Base-by-base conservation (phyloP, 2,797 vertebrate genomes). In the Podargus strigoides region DNA sequence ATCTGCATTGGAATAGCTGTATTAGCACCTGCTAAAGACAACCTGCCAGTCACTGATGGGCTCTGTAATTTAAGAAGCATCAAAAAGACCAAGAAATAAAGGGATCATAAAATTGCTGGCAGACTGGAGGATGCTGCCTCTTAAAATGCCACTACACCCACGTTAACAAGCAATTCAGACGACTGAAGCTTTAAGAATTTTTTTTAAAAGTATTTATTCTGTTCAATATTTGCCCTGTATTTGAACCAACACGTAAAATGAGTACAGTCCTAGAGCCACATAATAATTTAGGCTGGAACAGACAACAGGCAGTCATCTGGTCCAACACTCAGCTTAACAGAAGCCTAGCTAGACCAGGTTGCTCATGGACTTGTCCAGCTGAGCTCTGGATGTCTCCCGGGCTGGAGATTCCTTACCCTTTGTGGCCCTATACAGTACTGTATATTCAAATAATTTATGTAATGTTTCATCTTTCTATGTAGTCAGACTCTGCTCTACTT, bases 11-110 rank as follows among this genome's bases (percentile, higher is more conserved):
- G 70, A 91, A 94, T 81, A 76, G 80, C 67, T 89, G 41, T 24
- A 79, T 90, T 93, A 95, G 42, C 93, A 91, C 70, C 74, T 66
- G 74, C 90, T 75, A 73, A 87, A 90, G 83, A 73, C 62, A 88
- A 56, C 66, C 58, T 77, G 53, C 62, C 72, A 75, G 66, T 91
- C 69, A 49, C 26, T 86, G 92, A 22, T 9, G 22, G 79, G 72
- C 87, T 77, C 44, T 59, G 42, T 66, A 62, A 91, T 70, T 87
- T 83, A 86, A 62, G 79, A 28, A 84, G 24, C 49, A 81, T 62
- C 53, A 75, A 84, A 89, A 91, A 86, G 44, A 26, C 41, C 13
- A 53, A 69, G 39, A 13, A 59, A 64, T 60, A 75, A 85, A 78
- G 6, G 6, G 32, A 74, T 83, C 41, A 55, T 73, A 88, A 84